Percentiles rank a stretch among this genome's conserved stretches.
Evolutionary conservation across 2,797 vertebrate species (phyloP).

Genomic region (Ptychadena robeensis): DNA sequence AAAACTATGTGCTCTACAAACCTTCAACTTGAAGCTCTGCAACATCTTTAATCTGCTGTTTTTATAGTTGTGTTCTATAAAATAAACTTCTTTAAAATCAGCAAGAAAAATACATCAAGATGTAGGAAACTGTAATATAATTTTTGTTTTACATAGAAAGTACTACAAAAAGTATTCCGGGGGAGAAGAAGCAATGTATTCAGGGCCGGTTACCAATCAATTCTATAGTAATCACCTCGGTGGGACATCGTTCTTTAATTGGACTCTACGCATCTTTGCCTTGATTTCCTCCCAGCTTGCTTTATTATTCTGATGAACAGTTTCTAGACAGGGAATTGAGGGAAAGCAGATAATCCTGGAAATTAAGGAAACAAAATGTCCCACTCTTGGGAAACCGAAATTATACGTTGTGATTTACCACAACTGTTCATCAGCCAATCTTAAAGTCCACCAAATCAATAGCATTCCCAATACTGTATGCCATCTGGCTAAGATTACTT

Average conservation of each 20-base stretch:
- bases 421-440: constrained; percentile 35
- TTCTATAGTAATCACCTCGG: constrained; percentile 39
- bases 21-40: too few species aligned
- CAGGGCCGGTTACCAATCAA: constrained; percentile 31
- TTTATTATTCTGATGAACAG: constrained; percentile 38
- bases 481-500: constrained; percentile 39
- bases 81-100: too few species aligned
- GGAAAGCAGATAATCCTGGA: constrained; percentile 43
- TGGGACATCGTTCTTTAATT: constrained; percentile 46
- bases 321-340: constrained; percentile 30
- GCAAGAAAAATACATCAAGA: not conserved
- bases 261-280: constrained; percentile 29
- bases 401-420: constrained; percentile 31
- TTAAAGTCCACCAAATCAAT: constrained; percentile 46
- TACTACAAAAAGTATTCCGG: not conserved
- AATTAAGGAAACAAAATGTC: constrained; percentile 39
- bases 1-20: too few species aligned
- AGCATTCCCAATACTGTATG: constrained; percentile 44
- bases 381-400: constrained; percentile 28
- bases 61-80: too few species aligned
- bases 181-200: not conserved
- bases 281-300: constrained; percentile 17
- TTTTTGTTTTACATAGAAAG: not conserved
- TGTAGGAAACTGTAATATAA: not conserved
- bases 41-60: too few species aligned